These are phyloP conservation scores for Trichoplusia ni DNA, from an alignment of 1,140 invertebrate species.

Conservation along the genomic window DNA sequence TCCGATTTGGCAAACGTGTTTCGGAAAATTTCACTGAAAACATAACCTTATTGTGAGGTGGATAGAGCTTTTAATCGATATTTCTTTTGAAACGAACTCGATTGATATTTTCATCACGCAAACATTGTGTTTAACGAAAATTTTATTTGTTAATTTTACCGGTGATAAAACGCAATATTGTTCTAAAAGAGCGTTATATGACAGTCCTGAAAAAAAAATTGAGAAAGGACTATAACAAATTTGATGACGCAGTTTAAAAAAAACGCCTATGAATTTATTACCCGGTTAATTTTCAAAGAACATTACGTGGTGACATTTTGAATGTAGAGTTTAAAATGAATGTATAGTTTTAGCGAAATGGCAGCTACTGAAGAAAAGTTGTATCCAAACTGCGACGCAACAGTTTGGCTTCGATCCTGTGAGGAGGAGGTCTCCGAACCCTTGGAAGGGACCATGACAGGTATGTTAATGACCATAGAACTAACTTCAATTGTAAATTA, in stretches of 20 bases:
- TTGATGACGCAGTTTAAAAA: no score
- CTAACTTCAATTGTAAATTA: no score
- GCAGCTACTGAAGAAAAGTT: constrained; percentile 47
- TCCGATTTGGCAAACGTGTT: neutral
- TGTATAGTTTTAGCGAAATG: constrained; percentile 51
- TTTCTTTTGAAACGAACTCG: no score
- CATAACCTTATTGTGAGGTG: no score
- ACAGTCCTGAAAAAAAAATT: no score
- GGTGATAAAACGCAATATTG: neutral
- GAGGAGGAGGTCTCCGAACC: constrained; percentile 87
- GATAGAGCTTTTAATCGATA: no score
- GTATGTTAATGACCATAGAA: no score
- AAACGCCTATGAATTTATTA: no score
- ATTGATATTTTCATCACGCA: constrained; percentile 9
- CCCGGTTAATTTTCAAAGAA: no score
- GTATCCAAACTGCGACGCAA: constrained; percentile 88
- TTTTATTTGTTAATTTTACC: neutral
- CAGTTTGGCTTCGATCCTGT: constrained; percentile 90
- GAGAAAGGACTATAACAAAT: no score
- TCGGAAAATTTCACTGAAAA: neutral
- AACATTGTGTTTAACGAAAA: constrained; percentile 2
- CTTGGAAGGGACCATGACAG: constrained; percentile 83
- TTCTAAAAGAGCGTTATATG: no score
- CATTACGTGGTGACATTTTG: neutral
- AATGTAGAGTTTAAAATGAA: constrained; percentile 4